phyloP scores from a whole-genome alignment of 2,113 vertebrate species.

The Eublepharis macularius region DNA sequence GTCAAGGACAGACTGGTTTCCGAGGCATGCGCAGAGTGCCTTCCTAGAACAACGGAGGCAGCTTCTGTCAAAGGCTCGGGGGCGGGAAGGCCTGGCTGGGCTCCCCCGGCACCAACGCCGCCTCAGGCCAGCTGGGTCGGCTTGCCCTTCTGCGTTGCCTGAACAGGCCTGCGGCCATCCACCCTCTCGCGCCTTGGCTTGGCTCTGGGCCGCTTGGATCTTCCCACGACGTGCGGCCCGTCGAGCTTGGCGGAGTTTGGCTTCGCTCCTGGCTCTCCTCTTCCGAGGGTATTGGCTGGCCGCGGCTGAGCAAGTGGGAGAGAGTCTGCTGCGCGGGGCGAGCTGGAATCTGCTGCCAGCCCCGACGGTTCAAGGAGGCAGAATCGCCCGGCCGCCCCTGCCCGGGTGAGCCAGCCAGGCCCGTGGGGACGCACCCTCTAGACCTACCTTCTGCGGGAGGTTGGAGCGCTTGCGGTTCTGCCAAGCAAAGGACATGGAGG shows the following conservation, averaged over 20 bases:
- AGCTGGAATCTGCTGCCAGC: constrained; percentile 56
- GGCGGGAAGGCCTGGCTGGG: too few relatives aligned
- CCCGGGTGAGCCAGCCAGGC: neutral
- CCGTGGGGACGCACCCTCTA: accelerated
- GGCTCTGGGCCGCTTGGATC: too few relatives aligned
- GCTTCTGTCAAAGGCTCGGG: neutral
- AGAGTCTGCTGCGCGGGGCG: constrained; percentile 68
- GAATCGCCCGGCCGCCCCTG: neutral
- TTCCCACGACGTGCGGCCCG: too few relatives aligned
- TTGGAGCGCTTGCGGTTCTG: too few relatives aligned
- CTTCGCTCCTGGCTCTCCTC: neutral
- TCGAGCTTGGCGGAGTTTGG: too few relatives aligned
- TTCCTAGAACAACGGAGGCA: neutral
- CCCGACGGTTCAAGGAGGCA: constrained; percentile 64
- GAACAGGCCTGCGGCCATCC: too few relatives aligned
- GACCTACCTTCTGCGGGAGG: neutral
- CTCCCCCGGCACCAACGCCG: too few relatives aligned
- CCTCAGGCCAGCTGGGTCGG: too few relatives aligned
- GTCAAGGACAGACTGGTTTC: too few relatives aligned
- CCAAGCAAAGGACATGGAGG: too few relatives aligned
- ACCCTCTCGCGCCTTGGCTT: too few relatives aligned
- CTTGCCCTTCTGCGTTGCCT: too few relatives aligned
- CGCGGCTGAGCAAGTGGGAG: neutral
- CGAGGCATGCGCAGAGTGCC: neutral
- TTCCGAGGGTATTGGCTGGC: neutral